Evolutionary conservation across 2,797 vertebrate species (phyloP).

Genomic region (Dicrostonyx torquatus): DNA sequence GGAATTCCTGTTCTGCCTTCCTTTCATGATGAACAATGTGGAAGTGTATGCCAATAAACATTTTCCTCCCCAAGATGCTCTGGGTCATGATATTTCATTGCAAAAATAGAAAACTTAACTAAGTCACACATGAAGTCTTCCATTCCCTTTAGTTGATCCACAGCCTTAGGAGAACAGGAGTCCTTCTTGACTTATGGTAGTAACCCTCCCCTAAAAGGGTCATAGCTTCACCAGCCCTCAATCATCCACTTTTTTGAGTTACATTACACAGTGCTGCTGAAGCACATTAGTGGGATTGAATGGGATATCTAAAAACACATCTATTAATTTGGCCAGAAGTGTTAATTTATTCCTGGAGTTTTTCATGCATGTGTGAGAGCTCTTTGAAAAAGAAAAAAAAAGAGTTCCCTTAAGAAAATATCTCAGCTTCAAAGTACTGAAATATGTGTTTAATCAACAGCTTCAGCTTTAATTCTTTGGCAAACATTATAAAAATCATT

Average conservation of each 20-base stretch:
- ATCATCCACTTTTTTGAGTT: background rate
- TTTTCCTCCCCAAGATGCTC: background rate
- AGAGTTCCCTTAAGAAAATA: conserved; percentile 57
- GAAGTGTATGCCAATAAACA: background rate
- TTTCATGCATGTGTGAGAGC: background rate
- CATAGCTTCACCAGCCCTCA: background rate
- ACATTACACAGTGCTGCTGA: conserved; percentile 26
- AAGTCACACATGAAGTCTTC: background rate
- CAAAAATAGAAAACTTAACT: background rate
- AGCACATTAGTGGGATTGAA: background rate
- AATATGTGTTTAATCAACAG: conserved; percentile 72
- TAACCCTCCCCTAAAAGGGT: background rate
- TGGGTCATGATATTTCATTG: background rate
- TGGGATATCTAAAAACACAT: conserved; percentile 43
- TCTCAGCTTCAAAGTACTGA: conserved; percentile 40
- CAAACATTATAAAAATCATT: background rate
- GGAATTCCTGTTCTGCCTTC: too few relatives aligned
- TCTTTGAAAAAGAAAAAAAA: conserved; percentile 2
- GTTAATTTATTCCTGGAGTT: conserved; percentile 53
- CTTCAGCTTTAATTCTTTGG: conserved; percentile 61
- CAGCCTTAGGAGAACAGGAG: accelerated
- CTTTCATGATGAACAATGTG: too few relatives aligned
- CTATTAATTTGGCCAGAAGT: conserved; percentile 61
- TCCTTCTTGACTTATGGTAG: background rate
- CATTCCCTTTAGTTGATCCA: background rate